These are phyloP conservation scores for Acanthosepion pharaonis DNA, from an alignment of 2,888 invertebrate genomes.

Conservation along the genomic window DNA sequence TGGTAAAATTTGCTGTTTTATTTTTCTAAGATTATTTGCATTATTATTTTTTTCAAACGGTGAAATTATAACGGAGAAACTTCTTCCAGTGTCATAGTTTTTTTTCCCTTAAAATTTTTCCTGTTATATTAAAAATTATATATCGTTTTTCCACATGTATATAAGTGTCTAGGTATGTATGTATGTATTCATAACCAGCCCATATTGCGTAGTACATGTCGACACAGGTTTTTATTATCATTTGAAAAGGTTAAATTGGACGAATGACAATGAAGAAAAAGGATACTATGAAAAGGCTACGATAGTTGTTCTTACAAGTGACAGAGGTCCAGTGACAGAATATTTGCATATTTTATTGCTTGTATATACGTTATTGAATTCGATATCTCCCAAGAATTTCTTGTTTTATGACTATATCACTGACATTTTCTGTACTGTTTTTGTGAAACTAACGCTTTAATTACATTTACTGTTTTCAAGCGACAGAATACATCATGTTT, in stretches of 20 bases:
- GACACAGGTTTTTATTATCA: neutral
- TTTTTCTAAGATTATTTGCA: too few species aligned
- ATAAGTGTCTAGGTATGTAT: too few species aligned
- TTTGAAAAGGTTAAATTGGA: neutral
- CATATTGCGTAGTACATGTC: neutral
- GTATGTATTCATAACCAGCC: neutral
- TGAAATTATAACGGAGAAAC: too few species aligned
- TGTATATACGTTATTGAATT: neutral
- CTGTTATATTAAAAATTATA: too few species aligned
- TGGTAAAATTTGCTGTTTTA: too few species aligned
- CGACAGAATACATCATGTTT: neutral
- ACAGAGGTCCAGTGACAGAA: neutral
- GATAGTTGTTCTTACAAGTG: neutral
- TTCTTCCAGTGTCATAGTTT: too few species aligned
- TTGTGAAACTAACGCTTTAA: neutral
- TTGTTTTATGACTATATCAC: neutral
- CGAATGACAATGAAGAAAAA: neutral
- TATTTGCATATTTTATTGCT: neutral
- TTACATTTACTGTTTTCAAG: neutral
- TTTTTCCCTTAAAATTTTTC: too few species aligned
- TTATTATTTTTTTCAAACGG: too few species aligned
- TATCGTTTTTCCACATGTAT: too few species aligned
- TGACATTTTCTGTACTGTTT: neutral
- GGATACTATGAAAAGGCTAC: neutral
- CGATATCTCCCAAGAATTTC: neutral